Evolutionary conservation across 2,113 vertebrate species (phyloP).

Genomic region (Poeciliopsis turrubarensis): DNA sequence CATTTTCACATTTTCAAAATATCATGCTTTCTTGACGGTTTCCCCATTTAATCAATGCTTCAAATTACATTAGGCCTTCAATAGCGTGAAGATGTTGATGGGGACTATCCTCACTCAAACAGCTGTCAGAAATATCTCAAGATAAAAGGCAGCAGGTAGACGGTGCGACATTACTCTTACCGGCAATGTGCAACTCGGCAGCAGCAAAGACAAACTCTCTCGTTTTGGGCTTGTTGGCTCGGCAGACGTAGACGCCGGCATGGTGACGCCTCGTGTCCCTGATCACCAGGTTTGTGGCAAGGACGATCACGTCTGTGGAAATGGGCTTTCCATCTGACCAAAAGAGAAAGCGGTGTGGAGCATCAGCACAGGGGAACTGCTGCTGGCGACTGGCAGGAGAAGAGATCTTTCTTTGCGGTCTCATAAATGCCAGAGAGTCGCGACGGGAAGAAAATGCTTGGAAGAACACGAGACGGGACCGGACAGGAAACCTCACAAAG

Average conservation of each 20-base stretch:
- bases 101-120: background rate
- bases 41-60: background rate
- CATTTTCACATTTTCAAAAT: background rate
- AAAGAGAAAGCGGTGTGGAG: constrained; percentile 29
- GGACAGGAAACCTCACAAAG: constrained; percentile 34
- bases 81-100: background rate
- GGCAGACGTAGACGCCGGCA: constrained; percentile 91
- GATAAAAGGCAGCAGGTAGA: background rate
- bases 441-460: constrained; percentile 3
- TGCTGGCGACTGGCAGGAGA: constrained; percentile 3
- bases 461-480: background rate
- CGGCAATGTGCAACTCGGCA: constrained; percentile 90
- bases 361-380: background rate
- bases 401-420: constrained; percentile 11
- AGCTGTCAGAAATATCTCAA: background rate
- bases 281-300: constrained; percentile 94
- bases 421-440: constrained; percentile 42
- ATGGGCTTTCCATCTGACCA: constrained; percentile 91
- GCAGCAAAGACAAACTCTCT: constrained; percentile 88
- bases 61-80: background rate
- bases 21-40: background rate
- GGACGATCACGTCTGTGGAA: constrained; percentile 90
- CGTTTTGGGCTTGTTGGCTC: constrained; percentile 94
- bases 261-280: constrained; percentile 87
- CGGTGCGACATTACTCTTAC: constrained; percentile 74